Evolutionary conservation across 2,888 invertebrate species (phyloP), one percentile per base, ranked within the genome.

Genomic region (Hydropsyche betteni): DNA sequence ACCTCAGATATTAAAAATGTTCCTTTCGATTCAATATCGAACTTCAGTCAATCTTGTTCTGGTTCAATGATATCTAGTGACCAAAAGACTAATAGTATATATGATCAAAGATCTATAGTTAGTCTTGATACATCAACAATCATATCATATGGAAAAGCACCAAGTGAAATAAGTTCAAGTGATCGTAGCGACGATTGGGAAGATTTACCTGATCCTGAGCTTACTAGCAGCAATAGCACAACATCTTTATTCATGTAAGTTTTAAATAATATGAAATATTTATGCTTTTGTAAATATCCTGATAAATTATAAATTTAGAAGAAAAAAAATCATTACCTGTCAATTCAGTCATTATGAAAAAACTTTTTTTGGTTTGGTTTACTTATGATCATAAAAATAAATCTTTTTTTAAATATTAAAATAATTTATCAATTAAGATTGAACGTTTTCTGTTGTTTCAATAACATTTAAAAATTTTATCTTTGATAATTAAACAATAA

Each of bases 161-260:
- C 82, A 14, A 89, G 89, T 80, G 89, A 89, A 81, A 85, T 88
- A 36, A 90, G 90, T 80, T 87, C 86, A 69, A 90, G 89, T 80
- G 90, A 90, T 80, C 85, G 89, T 16, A 90, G 90, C 79, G 91
- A 91, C 78, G 91, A 91, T 80, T 91, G 91, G 91, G 88, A 91
- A 55, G 91, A 91, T 81, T 85, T 91, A 12, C 89, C 89, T 5
- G 90, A 90, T 81, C 88, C 88, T 79, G 85, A 85, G 58, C 89
- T 89, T 78, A 86, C 86, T 80, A 85, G 83, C 80, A 86, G 85
- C 70, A 85, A 87, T 76, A 87, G 86, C 79, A 86, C 87, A 79
- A 87, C 89, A n/a, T 55, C 55, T 55, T n/a, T 55, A 80, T 87
- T 89, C 68, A 87, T 90, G 90, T 90, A 83, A 89, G 90, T 88